Conservation (phyloP, 2,113 vertebrate species). For the Tiliqua scincoides region DNA sequence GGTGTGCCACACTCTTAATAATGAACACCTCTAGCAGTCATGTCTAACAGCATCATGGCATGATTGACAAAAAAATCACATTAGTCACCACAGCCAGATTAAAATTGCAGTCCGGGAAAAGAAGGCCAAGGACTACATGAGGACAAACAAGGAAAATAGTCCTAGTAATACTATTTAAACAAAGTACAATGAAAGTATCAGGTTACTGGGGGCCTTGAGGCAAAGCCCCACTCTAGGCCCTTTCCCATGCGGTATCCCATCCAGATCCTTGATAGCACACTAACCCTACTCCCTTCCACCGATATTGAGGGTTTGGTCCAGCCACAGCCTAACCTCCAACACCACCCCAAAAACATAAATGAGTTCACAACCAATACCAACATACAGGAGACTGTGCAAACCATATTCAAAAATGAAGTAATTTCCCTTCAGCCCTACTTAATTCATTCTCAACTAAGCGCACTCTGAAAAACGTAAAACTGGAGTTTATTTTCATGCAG, state of each 20-base stretch:
- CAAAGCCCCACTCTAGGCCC: too few species aligned
- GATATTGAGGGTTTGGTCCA: too few species aligned
- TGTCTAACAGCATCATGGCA: not conserved
- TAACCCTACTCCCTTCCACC: too few species aligned
- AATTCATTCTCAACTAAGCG: not conserved
- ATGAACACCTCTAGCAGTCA: too few species aligned
- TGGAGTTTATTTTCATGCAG: not conserved
- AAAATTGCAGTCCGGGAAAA: not conserved
- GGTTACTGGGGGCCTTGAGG: too few species aligned
- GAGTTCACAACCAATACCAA: not conserved
- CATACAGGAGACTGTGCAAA: not conserved
- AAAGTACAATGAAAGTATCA: too few species aligned
- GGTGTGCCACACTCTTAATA: not conserved
- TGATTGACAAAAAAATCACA: not conserved
- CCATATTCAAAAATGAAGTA: not conserved
- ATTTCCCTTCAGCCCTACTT: not conserved
- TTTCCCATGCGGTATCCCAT: too few species aligned
- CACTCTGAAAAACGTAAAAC: conserved; percentile 1
- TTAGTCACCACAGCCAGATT: not conserved
- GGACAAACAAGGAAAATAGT: not conserved
- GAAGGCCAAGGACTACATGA: not conserved
- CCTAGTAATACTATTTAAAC: not conserved
- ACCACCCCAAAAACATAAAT: not conserved
- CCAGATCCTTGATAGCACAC: too few species aligned
- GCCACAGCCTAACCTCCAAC: too few species aligned